phyloP scores from a whole-genome alignment of 2,113 vertebrate species.

The Ailuropoda melanoleuca region DNA sequence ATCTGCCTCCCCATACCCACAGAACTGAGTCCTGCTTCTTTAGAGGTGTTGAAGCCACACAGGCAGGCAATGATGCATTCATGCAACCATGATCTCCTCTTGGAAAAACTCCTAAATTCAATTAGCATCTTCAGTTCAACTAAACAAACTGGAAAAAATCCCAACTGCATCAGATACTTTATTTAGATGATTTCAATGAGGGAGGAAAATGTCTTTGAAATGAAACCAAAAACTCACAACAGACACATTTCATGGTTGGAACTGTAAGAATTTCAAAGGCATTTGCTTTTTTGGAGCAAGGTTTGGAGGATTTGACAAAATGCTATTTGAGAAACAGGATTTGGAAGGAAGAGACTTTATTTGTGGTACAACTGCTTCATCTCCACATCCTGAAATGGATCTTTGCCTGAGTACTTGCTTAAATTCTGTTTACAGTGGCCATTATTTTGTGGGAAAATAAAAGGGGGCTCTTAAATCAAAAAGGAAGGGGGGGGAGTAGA shows the following conservation, averaged over 20 bases:
- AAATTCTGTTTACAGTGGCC: constrained; percentile 38
- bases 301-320: constrained; percentile 25
- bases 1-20: not conserved
- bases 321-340: constrained; percentile 28
- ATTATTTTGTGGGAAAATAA: constrained; percentile 31
- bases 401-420: constrained; percentile 30
- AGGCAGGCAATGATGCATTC: not conserved
- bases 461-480: constrained; percentile 35
- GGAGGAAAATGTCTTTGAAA: constrained; percentile 23
- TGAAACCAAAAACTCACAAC: constrained; percentile 22
- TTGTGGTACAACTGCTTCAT: constrained; percentile 28
- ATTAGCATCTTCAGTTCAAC: constrained; percentile 46
- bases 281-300: constrained; percentile 14
- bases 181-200: constrained; percentile 38
- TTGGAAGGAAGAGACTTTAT: constrained; percentile 28
- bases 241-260: constrained; percentile 22
- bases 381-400: constrained; percentile 18
- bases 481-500: not conserved
- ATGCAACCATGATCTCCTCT: not conserved
- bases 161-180: constrained; percentile 21
- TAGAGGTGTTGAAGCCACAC: not conserved
- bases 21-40: not conserved
- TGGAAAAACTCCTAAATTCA: constrained; percentile 52
- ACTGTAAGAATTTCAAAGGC: constrained; percentile 48
- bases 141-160: constrained; percentile 53